phyloP scores from a whole-genome alignment of 2,888 invertebrate genomes.

The Melinaea menophilus region DNA sequence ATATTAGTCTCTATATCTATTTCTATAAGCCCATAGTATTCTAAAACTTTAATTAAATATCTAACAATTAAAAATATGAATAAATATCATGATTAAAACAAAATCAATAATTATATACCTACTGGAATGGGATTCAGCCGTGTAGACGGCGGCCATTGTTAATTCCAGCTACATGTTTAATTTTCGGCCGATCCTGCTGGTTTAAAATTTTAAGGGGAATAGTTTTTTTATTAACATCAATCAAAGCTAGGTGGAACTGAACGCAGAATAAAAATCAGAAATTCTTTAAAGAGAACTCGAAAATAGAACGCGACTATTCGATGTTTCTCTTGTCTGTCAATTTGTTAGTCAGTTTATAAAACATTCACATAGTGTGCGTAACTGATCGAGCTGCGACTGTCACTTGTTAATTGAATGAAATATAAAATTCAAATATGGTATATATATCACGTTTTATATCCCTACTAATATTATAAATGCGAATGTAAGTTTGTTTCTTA shows the following conservation, averaged over 20 bases:
- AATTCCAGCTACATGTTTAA: constrained; percentile 22
- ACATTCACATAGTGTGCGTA: constrained; percentile 23
- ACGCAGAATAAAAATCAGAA: constrained; percentile 26
- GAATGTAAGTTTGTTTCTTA: too few relatives aligned
- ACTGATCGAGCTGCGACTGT: too few relatives aligned
- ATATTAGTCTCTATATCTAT: too few relatives aligned
- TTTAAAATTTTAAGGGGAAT: constrained; percentile 23
- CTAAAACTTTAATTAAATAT: too few relatives aligned
- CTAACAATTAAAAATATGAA: too few relatives aligned
- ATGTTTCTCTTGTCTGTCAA: constrained; percentile 27
- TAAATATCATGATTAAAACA: too few relatives aligned
- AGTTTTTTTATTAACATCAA: constrained; percentile 14
- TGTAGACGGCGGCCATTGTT: constrained; percentile 22
- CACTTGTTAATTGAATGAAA: too few relatives aligned
- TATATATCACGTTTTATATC: too few relatives aligned
- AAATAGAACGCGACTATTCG: constrained; percentile 21
- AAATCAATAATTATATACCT: too few relatives aligned
- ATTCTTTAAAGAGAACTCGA: constrained; percentile 15
- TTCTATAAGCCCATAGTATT: too few relatives aligned
- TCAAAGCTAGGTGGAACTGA: constrained; percentile 19
- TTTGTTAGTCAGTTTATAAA: constrained; percentile 32
- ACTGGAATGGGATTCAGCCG: not conserved
- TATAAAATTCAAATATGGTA: too few relatives aligned
- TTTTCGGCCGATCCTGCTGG: constrained; percentile 27
- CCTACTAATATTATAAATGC: too few relatives aligned